Percentiles rank a stretch among this genome's conserved stretches.
phyloP scores from a whole-genome alignment of 2,113 vertebrate genomes.

The Rhea americana region DNA sequence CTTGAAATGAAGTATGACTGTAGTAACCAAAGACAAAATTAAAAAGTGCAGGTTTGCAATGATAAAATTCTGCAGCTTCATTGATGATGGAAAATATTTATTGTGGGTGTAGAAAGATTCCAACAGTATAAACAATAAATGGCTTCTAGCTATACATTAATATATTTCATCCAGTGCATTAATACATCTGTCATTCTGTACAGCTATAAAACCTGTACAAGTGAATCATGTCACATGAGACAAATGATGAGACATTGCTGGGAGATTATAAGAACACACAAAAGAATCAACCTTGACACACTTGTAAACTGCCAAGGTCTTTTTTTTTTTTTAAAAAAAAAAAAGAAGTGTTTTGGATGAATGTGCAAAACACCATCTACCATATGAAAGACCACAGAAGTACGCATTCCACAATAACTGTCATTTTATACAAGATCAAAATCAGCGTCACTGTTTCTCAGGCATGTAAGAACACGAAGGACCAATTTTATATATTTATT shows the following conservation, averaged over 20 bases:
- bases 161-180: constrained; percentile 34
- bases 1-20: not conserved
- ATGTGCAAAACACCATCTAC: not conserved
- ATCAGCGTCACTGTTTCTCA: not conserved
- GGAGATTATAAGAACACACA: not conserved
- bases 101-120: constrained; percentile 7
- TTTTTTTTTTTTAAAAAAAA: not conserved
- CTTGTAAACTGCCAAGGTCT: not conserved
- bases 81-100: constrained; percentile 50
- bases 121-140: constrained; percentile 30
- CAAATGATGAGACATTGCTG: constrained; percentile 31
- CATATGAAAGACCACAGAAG: not conserved
- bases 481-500: not conserved
- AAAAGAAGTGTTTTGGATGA: not conserved
- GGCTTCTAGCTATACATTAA: not conserved
- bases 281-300: constrained; percentile 24
- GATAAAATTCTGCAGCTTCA: constrained; percentile 27
- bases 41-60: not conserved
- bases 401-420: not conserved
- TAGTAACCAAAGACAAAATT: not conserved
- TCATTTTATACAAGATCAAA: not conserved
- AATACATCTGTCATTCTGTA: constrained; percentile 22
- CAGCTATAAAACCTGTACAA: not conserved
- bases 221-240: constrained; percentile 26
- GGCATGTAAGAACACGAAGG: not conserved